Conservation (phyloP, 2,797 vertebrate species). For the Gallinago solitaria region DNA sequence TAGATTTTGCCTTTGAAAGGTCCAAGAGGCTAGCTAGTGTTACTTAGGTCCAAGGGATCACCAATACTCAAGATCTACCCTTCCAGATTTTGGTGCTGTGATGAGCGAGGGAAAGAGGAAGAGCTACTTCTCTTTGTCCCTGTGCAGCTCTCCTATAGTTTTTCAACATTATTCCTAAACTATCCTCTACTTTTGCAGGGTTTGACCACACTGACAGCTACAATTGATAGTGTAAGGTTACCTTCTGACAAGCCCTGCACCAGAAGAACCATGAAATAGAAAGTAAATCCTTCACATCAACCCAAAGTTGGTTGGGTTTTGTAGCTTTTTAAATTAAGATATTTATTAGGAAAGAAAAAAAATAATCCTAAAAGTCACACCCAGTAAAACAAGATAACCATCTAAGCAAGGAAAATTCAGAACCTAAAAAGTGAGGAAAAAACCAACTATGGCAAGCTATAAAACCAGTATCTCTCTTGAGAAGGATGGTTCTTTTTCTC, state of each 20-base stretch:
- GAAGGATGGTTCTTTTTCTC: neutral
- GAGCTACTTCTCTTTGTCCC: neutral
- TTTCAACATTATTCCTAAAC: neutral
- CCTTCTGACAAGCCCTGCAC: neutral
- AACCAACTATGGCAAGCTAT: fast-evolving
- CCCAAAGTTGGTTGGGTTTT: neutral
- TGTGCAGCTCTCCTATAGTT: neutral
- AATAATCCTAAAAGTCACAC: neutral
- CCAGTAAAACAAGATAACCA: neutral
- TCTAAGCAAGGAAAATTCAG: neutral
- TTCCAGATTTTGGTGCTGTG: neutral
- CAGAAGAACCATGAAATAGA: neutral
- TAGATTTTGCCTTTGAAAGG: neutral
- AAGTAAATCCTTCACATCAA: neutral
- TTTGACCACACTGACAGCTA: neutral
- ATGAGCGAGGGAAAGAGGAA: neutral
- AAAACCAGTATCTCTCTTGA: neutral
- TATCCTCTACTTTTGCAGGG: neutral
- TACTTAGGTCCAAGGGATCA: neutral
- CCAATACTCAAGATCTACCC: neutral
- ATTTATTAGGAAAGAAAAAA: neutral
- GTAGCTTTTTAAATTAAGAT: neutral
- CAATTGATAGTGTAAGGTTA: neutral
- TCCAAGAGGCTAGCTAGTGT: neutral
- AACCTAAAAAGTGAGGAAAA: neutral